These are phyloP conservation scores for Meandrusa payeni DNA, from an alignment of 2,888 invertebrate species.

Conservation along the genomic window DNA sequence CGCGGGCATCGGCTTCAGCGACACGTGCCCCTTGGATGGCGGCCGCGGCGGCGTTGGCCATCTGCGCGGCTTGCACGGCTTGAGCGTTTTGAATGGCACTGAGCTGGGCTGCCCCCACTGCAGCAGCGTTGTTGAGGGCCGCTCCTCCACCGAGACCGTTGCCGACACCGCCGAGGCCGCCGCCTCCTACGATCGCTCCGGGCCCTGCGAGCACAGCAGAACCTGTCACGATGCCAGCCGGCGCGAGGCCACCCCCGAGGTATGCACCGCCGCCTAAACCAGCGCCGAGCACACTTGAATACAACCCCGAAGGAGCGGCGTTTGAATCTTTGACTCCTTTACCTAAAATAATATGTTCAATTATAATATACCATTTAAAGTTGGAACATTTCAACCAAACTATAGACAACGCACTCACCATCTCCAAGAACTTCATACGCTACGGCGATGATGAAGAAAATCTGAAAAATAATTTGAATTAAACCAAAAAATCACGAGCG, in stretches of 20 bases:
- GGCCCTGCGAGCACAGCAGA: slow-evolving; percentile 35
- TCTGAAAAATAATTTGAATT: slow-evolving; percentile 45
- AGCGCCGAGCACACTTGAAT: slow-evolving; percentile 24
- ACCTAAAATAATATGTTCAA: too few relatives aligned
- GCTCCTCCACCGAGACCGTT: slow-evolving; percentile 44
- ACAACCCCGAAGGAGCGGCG: slow-evolving; percentile 18
- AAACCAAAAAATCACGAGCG: too few relatives aligned
- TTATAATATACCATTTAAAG: too few relatives aligned
- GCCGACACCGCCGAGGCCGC: slow-evolving; percentile 23
- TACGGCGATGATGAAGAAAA: slow-evolving; percentile 69
- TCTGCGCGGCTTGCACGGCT: slow-evolving; percentile 65
- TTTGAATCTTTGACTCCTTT: slow-evolving; percentile 46
- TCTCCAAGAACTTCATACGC: slow-evolving; percentile 65
- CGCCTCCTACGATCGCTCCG: slow-evolving; percentile 21
- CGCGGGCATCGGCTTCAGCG: slow-evolving; percentile 65
- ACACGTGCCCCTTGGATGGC: slow-evolving; percentile 70
- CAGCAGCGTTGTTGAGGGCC: slow-evolving; percentile 64
- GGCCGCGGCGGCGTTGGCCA: slow-evolving; percentile 66
- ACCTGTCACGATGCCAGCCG: slow-evolving; percentile 34
- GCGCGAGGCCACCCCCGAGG: slow-evolving; percentile 29
- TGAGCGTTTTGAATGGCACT: slow-evolving; percentile 73
- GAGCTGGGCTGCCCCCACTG: slow-evolving; percentile 67
- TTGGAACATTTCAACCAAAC: too few relatives aligned
- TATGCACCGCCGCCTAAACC: slow-evolving; percentile 32
- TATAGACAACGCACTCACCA: slow-evolving; percentile 42